Base-by-base conservation (phyloP, 1,140 invertebrate species). In the Tetramorium alpestre region DNA sequence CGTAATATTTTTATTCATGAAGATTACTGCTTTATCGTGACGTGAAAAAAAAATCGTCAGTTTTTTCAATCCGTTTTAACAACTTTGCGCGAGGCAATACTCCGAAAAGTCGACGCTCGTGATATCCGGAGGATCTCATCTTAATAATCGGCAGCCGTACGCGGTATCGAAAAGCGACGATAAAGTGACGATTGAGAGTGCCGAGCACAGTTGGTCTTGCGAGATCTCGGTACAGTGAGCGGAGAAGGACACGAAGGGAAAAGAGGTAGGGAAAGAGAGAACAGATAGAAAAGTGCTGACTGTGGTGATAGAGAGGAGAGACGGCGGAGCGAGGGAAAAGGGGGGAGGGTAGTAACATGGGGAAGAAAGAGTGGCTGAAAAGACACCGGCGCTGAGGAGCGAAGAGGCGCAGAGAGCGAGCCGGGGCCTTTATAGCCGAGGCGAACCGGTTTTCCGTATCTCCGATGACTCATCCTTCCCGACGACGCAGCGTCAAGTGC, bases 361-460 rank as follows among this genome's bases (percentile, higher is more conserved):
- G 41, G 58, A 44, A 33, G 41, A 73, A 81, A 77, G 62, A 28
- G 87, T 22, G 33, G 56, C 75, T 65, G 62, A 78, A 78, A 77
- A 60, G 77, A 62, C 77, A 80, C 64, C 41, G 54, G 54, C 64
- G 64, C 56, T 33, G 33, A 33, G 33, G 33, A 33, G 33, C 33
- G 33, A 33, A 4, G 47, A 7, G 60, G 25, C 22, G 75, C 22
- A 33, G 47, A 64, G 82, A 75, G 47, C 56, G 70, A 25, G 60
- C 44, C 73, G 70, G 82, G 60, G 86, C 54, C 65, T 89, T 86
- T 87, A 86, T 75, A 90, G 88, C 82, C 89, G 85, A 88, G 92
- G 88, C 90, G 87, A 95, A 95, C 94, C 94, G 94, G 94, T 95
- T 95, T 95, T 92, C 92, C 92, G 94, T 94, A 94, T 95, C 94